Evolutionary conservation across 2,888 invertebrate species (phyloP).

Genomic region (Saturnia japonica): DNA sequence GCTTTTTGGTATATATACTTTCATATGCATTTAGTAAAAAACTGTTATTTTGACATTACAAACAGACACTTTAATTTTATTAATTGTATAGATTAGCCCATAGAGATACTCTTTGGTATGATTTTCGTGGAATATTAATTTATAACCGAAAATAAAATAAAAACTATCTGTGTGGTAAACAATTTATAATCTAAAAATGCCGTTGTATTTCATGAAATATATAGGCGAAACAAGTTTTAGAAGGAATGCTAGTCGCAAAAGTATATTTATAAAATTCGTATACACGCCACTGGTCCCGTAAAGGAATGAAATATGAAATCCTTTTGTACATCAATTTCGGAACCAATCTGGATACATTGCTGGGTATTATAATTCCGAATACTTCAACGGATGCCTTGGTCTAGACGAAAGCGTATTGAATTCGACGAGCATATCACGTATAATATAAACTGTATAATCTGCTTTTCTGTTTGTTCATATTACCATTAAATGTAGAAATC

Average conservation of each 20-base stretch:
- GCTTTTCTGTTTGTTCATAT: not conserved
- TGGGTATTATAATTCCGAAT: constrained; percentile 24
- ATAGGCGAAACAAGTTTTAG: not conserved
- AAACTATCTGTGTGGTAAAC: too few species aligned
- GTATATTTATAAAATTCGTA: not conserved
- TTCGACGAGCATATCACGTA: not conserved
- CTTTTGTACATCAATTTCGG: constrained; percentile 24
- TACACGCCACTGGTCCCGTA: not conserved
- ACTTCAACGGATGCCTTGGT: constrained; percentile 31
- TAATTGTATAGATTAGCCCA: too few species aligned
- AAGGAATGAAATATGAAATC: constrained; percentile 16
- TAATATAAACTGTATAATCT: not conserved
- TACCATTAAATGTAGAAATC: too few species aligned
- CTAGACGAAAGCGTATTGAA: constrained; percentile 20
- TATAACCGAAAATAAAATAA: too few species aligned
- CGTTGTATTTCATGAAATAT: too few species aligned
- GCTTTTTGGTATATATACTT: too few species aligned
- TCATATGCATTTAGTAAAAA: too few species aligned
- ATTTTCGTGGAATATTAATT: too few species aligned
- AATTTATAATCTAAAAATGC: too few species aligned
- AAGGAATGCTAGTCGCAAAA: not conserved
- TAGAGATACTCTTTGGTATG: too few species aligned
- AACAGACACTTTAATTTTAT: too few species aligned
- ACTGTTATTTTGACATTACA: too few species aligned
- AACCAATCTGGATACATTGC: constrained; percentile 35